Evolutionary conservation across 2,113 vertebrate species (phyloP), one percentile per base, ranked within the genome.

Genomic region (Symphodus melops): DNA sequence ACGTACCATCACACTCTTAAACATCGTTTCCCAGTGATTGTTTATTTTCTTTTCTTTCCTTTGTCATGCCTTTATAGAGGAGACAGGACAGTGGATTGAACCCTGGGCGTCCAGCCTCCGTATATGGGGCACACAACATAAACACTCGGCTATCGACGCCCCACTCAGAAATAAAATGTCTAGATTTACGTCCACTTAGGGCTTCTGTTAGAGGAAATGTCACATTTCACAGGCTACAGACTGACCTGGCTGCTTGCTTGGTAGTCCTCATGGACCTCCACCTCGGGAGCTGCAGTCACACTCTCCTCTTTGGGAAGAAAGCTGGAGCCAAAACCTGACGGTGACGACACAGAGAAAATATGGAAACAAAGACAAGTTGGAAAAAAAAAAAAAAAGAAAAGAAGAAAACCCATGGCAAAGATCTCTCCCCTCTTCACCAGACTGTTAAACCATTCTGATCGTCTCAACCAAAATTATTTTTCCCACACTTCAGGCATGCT

Each of bases 251-350:
- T 99, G 94, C 97, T 96, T 73, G 95, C 94, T 91, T 97, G 96
- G 89, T 97, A 96, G 54, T 95, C 94, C 53, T 95, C 94, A 53
- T 81, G 91, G 69, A 92, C 91, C 85, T 94, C 92, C 75, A 92
- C 94, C 91, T 96, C 95, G 74, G 95, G 93, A 77, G 95, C 90
- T 44, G 93, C 88, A 16, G 95, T 94, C 56, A 96, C 55, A 53
- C 97, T 97, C 90, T 98, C 96, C 85, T 99, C 97, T 83, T 97
- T 97, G 66, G 97, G 96, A 79, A 97, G 95, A 89, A 98, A 98
- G 88, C 95, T 97, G 82, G 97, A 98, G 72, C 96, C 95, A 92
- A 98, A 99, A 89, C 95, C 97, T 99, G 82, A 78, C 37, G 71
- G 75, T 49, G 70, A 86, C 78, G n/a, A 84, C 56, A 72, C 75